Base-by-base conservation (phyloP, 2,888 invertebrate genomes). In the Nemurella pictetii region DNA sequence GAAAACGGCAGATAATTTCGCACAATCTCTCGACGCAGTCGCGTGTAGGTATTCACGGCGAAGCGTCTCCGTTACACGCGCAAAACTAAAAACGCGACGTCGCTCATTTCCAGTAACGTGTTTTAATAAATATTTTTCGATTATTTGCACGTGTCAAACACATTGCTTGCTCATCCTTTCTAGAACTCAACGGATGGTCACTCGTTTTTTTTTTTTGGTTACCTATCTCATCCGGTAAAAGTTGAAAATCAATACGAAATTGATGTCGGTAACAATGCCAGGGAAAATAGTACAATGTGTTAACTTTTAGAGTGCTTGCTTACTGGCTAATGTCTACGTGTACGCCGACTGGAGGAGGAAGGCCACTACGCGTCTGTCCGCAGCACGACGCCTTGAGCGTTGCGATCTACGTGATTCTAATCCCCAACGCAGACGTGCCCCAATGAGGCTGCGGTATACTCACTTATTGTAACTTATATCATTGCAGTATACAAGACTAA, bases 291-390 rank as follows among this genome's bases (percentile, higher is more conserved):
- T 55, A 55, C 55, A 55, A 55, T 20, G 55, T 80, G 83, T 80
- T 85, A 85, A 85, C 85, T 85, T 85, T 85, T 85, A 85, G 85
- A 85, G 85, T 85, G 85, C 85, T 75, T 74, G 30, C 29, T 74
- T 20, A 55, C 55, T 55, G 1, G 26, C 83, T 83, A 85, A 85
- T 85, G 85, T 77, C 80, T 55, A 12, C 1, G 55, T 12, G 55
- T 7, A 55, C 55, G 3, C 7, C 28, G 75, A 26, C 28, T 9
- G 15, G n/a, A 4, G 12, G 28, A 75, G n/a, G 75, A 28, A 27
- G 26, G 28, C 27, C 75, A 26, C 12, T 12, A 55, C n/a, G 75
- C 26, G 9, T 28, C 75, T 5, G 28, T 5, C n/a, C 9, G 26
- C 75, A n/a, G 28, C 75, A 75, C n/a, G n/a, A 7, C 75, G 75